Conservation (phyloP, 2,888 invertebrate species). For the Amiota minor region DNA sequence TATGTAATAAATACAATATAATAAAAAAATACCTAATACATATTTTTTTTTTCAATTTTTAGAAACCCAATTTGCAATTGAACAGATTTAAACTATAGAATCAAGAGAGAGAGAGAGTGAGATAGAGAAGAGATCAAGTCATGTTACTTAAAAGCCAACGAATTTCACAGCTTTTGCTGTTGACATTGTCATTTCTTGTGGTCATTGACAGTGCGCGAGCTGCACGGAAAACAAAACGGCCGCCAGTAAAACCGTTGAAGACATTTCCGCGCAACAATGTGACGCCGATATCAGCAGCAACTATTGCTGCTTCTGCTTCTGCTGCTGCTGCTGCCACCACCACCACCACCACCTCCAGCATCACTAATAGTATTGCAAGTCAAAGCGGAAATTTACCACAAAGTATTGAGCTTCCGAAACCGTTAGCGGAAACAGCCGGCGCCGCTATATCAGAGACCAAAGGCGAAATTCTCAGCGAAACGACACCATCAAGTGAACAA, state of each 20-base stretch:
- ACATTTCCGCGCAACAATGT: constrained; percentile 72
- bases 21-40: too few species aligned
- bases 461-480: constrained; percentile 54
- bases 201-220: constrained; percentile 59
- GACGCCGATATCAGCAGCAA: constrained; percentile 64
- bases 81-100: constrained; percentile 21
- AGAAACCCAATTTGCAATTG: constrained; percentile 42
- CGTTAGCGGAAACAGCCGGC: constrained; percentile 52
- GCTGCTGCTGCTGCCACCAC: constrained; percentile 30
- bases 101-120: neutral
- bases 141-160: constrained; percentile 42
- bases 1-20: too few species aligned
- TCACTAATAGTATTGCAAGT: constrained; percentile 30
- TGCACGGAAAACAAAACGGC: constrained; percentile 71
- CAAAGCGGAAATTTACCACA: constrained; percentile 55
- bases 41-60: neutral
- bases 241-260: constrained; percentile 72
- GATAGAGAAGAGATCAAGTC: constrained; percentile 24
- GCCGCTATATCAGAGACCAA: constrained; percentile 55
- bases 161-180: constrained; percentile 2
- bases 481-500: constrained; percentile 43
- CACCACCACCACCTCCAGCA: constrained; percentile 22
- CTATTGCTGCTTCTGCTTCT: constrained; percentile 37
- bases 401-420: constrained; percentile 67
- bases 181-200: constrained; percentile 39